A percentile compares a stretch with the other conserved stretches of the same genome.
Conservation (phyloP, 2,888 invertebrate species). For the Pollenia angustigena region DNA sequence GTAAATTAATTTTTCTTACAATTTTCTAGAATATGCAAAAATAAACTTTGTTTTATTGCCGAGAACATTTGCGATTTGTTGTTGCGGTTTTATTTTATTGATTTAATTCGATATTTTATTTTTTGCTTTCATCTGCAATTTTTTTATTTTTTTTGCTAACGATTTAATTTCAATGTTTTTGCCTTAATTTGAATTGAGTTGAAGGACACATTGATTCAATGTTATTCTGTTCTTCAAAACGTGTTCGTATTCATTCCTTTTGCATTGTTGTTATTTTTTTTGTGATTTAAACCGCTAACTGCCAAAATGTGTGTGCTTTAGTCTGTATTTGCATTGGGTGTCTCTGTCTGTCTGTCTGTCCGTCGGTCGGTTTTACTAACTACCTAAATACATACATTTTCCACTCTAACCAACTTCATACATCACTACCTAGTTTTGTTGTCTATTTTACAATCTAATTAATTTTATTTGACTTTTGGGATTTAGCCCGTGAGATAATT, state of each 20-base stretch:
- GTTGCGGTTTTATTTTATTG: conserved; percentile 25
- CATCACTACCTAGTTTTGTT: conserved; percentile 35
- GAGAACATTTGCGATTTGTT: not conserved
- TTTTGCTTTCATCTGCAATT: not conserved
- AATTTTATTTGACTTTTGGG: conserved; percentile 58
- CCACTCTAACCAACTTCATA: not conserved
- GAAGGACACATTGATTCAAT: conserved; percentile 54
- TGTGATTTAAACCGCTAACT: conserved; percentile 52
- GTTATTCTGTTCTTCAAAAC: too few relatives aligned
- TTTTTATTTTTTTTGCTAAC: not conserved
- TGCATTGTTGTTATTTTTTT: not conserved
- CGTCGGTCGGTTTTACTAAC: not conserved
- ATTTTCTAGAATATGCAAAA: not conserved
- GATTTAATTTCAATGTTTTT: conserved; percentile 45
- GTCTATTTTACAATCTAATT: conserved; percentile 61
- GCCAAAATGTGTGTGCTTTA: not conserved
- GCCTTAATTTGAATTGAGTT: conserved; percentile 58
- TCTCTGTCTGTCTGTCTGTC: not conserved
- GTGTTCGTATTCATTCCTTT: not conserved
- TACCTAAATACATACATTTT: not conserved
- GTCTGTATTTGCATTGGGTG: not conserved
- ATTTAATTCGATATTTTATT: conserved; percentile 4
- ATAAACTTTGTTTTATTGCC: not conserved
- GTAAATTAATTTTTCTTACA: not conserved
- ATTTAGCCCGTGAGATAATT: conserved; percentile 36